Evolutionary conservation across 2,888 invertebrate species (phyloP), one percentile per base, ranked within the genome.

Genomic region (Acleris sparsana): DNA sequence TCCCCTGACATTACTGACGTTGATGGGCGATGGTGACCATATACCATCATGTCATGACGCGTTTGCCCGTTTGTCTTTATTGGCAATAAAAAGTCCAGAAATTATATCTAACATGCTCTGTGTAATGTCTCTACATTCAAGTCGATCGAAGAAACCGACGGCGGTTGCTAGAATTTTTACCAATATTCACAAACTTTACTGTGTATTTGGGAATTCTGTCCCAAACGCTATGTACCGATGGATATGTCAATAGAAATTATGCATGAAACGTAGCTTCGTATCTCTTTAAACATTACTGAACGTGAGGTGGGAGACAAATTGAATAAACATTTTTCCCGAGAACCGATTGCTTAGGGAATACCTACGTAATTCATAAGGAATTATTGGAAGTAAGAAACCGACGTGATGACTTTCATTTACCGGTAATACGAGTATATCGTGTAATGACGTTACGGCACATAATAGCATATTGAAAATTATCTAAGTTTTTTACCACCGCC

Each of bases 281-380:
- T 81, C 80, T 65, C 17, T 65, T 75, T 69, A 70, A 77, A 82
- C 83, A 83, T 83, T 81, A 75, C 71, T 69, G 75, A 74, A 84
- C 86, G 85, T 86, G 85, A 85, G 78, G 61, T 71, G 81, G 71
- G 78, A 80, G 81, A 82, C 82, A 84, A 86, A 84, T 83, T 82
- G 78, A 74, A 73, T 74, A 77, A 75, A 79, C 78, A 79, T 80
- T 83, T 83, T 80, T 78, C 77, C 76, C 75, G 71, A 74, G 72
- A 77, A 76, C 75, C 78, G 76, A 83, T 81, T 78, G 74, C 70
- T 72, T 74, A 72, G 73, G 72, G 77, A 80, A 80, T 80, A 79
- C 80, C 77, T 77, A 65, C 53, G 56, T 51, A 56, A 57, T 66
- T 66, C 61, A 62, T 65, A 56, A 49, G 39, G 55, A 62, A 57